Conservation (phyloP, 2,888 invertebrate species). For the Chaetoderma sp. region DNA sequence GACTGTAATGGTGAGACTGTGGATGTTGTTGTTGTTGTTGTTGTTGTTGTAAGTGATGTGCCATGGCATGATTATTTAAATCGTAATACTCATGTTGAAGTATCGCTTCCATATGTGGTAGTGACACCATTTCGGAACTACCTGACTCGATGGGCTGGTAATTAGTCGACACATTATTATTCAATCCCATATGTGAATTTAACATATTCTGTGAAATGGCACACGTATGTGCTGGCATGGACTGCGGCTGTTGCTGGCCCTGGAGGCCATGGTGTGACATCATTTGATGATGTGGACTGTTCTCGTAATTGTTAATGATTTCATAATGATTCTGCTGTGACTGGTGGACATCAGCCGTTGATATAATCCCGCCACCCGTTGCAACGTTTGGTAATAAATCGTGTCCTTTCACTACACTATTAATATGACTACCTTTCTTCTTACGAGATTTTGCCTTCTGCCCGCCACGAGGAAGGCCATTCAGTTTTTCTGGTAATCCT, state of each 20-base stretch:
- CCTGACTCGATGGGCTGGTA: too few species aligned
- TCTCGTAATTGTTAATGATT: neutral
- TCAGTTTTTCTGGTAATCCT: slow-evolving; percentile 36
- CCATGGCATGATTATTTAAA: slow-evolving; percentile 42
- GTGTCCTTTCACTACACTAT: neutral
- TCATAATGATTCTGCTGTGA: neutral
- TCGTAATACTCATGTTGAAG: too few species aligned
- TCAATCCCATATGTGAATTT: too few species aligned
- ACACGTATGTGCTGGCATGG: slow-evolving; percentile 26
- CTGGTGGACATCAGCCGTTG: neutral
- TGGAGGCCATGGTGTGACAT: slow-evolving; percentile 7
- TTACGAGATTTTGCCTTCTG: slow-evolving; percentile 41
- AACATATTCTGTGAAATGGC: too few species aligned
- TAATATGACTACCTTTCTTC: slow-evolving; percentile 15
- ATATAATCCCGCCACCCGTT: neutral
- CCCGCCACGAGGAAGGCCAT: slow-evolving; percentile 20
- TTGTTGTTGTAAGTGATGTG: slow-evolving; percentile 35
- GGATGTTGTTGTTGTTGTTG: slow-evolving; percentile 19
- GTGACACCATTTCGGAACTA: too few species aligned
- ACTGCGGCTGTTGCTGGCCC: slow-evolving; percentile 23
- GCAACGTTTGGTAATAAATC: neutral
- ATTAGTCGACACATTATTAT: too few species aligned
- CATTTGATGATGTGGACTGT: neutral
- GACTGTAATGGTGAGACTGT: too few species aligned
- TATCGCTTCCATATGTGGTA: too few species aligned